Base-by-base conservation (phyloP, 2,113 vertebrate genomes). In the Phalacrocorax pelagicus region DNA sequence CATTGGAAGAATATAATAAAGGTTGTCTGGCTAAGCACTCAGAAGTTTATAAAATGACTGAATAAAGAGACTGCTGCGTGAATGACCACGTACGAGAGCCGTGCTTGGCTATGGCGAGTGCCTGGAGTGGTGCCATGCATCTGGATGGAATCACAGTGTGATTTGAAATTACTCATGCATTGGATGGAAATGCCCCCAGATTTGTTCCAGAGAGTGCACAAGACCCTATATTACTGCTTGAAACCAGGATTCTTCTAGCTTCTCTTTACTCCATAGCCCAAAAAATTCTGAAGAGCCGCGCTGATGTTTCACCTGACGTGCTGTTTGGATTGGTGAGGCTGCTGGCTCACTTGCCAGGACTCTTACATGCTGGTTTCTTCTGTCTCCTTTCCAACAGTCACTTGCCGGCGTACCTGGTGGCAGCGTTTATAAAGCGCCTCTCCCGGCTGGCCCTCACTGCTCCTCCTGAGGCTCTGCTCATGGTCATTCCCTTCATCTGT, bases 381-480 rank as follows among this genome's bases (percentile, higher is more conserved):
- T 80, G 47, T 52, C 57, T 82, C 75, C 17, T 80, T 46, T 62
- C 83, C 89, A 15, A 17, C 95, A 99, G 99, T 46, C 99, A 99
- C 91, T 94, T 99, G 92, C 99, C 99, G 0, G 98, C 99, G 0
- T 99, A 99, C 94, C 96, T 99, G 38, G 99, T 99, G 91, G 99
- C 99, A 2, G 99, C 99, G 0, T 99, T 99, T 29, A 98, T 98
- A 88, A 99, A 99, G 96, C 98, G 99, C 3, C 97, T 99, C 55
- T 92, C 99, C 16, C 99, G 99, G 5, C 97, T 99, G 96, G 98
- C 99, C 3, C 98, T 99, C 72, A 99, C 98, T 0, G 99, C 99
- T 0, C 99, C 99, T 3, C 98, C 99, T 0, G 98, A 99, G 61
- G 98, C 98, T 34, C 98, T 99, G 6, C 98, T 99, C 54, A 98